phyloP scores from a whole-genome alignment of 2,113 vertebrate genomes.

The Ancistrus triradiatus region DNA sequence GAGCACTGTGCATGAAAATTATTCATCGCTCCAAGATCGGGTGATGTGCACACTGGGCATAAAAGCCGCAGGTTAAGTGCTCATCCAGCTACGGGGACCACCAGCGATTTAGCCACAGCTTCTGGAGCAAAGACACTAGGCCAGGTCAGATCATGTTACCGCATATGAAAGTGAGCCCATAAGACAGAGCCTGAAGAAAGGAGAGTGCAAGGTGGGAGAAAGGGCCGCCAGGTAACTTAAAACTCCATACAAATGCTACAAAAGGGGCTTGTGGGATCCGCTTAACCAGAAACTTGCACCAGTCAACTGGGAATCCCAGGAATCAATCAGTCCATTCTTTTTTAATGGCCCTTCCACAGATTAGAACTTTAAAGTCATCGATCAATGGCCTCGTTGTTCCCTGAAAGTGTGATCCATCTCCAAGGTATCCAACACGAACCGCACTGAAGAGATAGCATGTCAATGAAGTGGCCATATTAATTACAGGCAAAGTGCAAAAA shows the following conservation, averaged over 20 bases:
- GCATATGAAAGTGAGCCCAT: slow-evolving; percentile 57
- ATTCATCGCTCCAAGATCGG: slow-evolving; percentile 99
- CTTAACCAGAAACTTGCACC: slow-evolving; percentile 66
- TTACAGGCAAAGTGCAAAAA: slow-evolving; percentile 51
- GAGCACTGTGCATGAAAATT: slow-evolving; percentile 99
- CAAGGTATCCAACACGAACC: slow-evolving; percentile 65
- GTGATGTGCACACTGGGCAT: slow-evolving; percentile 94
- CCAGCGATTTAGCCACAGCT: slow-evolving; percentile 65
- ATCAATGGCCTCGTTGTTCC: slow-evolving; percentile 84
- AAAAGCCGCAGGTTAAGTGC: slow-evolving; percentile 92
- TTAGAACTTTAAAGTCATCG: slow-evolving; percentile 74
- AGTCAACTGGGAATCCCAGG: slow-evolving; percentile 69
- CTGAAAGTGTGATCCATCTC: slow-evolving; percentile 74
- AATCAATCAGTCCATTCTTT: slow-evolving; percentile 69
- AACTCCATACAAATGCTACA: slow-evolving; percentile 77
- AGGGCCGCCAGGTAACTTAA: slow-evolving; percentile 73
- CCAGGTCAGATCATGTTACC: slow-evolving; percentile 67
- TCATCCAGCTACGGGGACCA: slow-evolving; percentile 66
- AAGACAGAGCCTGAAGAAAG: slow-evolving; percentile 13
- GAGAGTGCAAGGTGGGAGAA: slow-evolving; percentile 43
- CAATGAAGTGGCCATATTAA: slow-evolving; percentile 75
- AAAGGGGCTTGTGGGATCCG: slow-evolving; percentile 70
- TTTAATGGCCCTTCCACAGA: slow-evolving; percentile 65
- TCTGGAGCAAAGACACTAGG: slow-evolving; percentile 68
- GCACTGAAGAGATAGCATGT: slow-evolving; percentile 73